Evolutionary conservation across 92 coral and sea anemone species (phyloP), one percentile per base, ranked within the genome.

Genomic region (Porites rus): DNA sequence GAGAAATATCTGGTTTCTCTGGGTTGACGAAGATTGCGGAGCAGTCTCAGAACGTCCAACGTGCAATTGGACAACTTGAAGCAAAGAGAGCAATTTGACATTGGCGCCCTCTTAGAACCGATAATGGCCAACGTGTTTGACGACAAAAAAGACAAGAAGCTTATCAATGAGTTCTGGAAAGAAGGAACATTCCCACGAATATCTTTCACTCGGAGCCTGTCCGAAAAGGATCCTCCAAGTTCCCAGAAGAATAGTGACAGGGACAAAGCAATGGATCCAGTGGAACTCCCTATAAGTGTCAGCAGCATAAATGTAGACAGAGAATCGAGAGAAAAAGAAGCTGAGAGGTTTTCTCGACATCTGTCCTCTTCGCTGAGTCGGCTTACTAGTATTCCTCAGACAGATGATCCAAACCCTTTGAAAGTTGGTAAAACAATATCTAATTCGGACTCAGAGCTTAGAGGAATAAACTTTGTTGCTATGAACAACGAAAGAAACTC

Each of bases 41-140:
- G 77, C 7, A 6, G 60, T 38, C 7, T 38, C 46, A 38, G 46
- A 38, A 28, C 31, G 46, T 38, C 46, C 46, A 38, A 38, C 46
- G 46, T 38, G 46, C 46, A 3, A 38, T 38, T 4, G 46, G 46
- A 38, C 46, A 38, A 38, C 46, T 38, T 38, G 46, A 6, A 38
- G 4, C 6, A 38, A 38, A 38, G 46, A 4, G 46, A 38, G 46
- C 46, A 38, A 38, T 38, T 38, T 38, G 46, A 38, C 46, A 38
- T 38, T 38, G 46, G 46, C 0, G 46, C 46, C 46, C 0, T 38
- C 46, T 61, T 4, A 60, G 12, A 43, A 59, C 28, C 16, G 53
- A 10, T 14, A 60, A 83, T 74, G 87, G 73, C 87, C 24, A 83
- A 50, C 59, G 64, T 83, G 54, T 63, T 74, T 17, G 80, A 14